A percentile compares a stretch with the other conserved stretches of the same genome.
Evolutionary conservation across 53 echinoderm and acorn worm species (phyloP).

Genomic region (Pentamera pediparva): DNA sequence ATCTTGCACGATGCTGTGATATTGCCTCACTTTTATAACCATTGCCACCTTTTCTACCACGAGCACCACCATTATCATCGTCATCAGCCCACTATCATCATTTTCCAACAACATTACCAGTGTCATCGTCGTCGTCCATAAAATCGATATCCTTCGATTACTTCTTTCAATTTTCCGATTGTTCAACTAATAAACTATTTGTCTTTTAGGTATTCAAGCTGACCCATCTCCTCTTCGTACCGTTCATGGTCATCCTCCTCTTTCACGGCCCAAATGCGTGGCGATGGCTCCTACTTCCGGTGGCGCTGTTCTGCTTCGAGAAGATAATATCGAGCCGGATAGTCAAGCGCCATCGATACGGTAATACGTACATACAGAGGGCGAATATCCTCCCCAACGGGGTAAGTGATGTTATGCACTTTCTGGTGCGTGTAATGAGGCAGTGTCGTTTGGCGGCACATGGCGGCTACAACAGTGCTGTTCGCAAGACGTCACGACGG

Average conservation of each 20-base stretch:
- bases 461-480: no score
- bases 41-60: no score
- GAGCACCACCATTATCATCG: no score
- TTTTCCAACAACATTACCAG: no score
- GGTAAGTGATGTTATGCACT: slow-evolving; percentile 2
- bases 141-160: background rate
- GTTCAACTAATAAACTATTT: background rate
- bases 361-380: slow-evolving; percentile 21
- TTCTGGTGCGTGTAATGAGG: background rate
- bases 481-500: no score
- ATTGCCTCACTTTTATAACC: no score
- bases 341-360: slow-evolving; percentile 34
- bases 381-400: slow-evolving; percentile 43
- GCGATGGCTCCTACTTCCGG: slow-evolving; percentile 46
- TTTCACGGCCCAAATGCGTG: slow-evolving; percentile 39
- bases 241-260: slow-evolving; percentile 30
- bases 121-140: no score
- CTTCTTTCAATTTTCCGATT: background rate
- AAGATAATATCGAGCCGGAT: slow-evolving; percentile 34
- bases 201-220: slow-evolving; percentile 31
- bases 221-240: slow-evolving; percentile 33
- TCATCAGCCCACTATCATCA: no score
- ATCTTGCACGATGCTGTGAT: no score
- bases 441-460: no score
- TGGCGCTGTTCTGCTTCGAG: slow-evolving; percentile 27